Percentiles rank a stretch among this genome's conserved stretches.
These are phyloP conservation scores for Paraescarpia echinospica DNA, from an alignment of 1,140 invertebrate genomes.

Conservation along the genomic window DNA sequence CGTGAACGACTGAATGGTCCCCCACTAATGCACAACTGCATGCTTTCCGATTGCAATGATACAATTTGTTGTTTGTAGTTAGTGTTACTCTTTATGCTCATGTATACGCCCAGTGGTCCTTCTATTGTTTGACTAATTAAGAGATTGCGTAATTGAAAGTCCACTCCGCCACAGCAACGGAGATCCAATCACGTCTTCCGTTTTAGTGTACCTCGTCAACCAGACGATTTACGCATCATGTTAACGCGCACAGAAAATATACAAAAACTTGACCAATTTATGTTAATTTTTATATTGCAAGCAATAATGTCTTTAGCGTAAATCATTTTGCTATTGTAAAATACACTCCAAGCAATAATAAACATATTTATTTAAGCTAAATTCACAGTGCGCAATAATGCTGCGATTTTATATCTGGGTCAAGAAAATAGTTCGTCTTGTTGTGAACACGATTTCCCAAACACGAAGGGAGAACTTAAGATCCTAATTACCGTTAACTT, in stretches of 20 bases:
- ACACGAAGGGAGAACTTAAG: neutral
- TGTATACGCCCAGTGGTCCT: neutral
- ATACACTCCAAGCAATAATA: neutral
- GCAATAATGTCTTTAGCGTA: neutral
- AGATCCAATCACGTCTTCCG: neutral
- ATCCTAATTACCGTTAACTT: neutral
- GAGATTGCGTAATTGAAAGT: neutral
- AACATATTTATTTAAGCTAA: neutral
- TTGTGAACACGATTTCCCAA: slow-evolving; percentile 5
- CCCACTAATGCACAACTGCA: neutral
- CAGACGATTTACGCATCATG: neutral
- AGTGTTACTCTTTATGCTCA: neutral
- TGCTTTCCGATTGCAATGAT: neutral
- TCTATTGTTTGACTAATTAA: neutral
- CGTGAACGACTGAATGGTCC: neutral
- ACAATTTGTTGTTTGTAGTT: neutral
- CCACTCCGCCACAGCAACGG: neutral
- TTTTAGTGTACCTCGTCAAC: slow-evolving; percentile 5
- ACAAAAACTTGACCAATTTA: neutral
- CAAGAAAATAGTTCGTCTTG: slow-evolving; percentile 1
- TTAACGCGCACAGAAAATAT: neutral
- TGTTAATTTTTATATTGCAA: neutral
- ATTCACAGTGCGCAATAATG: neutral
- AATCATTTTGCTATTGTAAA: neutral
- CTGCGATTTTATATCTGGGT: neutral